Base-by-base conservation (phyloP, 2,797 vertebrate species). In the Pagetopsis macropterus region DNA sequence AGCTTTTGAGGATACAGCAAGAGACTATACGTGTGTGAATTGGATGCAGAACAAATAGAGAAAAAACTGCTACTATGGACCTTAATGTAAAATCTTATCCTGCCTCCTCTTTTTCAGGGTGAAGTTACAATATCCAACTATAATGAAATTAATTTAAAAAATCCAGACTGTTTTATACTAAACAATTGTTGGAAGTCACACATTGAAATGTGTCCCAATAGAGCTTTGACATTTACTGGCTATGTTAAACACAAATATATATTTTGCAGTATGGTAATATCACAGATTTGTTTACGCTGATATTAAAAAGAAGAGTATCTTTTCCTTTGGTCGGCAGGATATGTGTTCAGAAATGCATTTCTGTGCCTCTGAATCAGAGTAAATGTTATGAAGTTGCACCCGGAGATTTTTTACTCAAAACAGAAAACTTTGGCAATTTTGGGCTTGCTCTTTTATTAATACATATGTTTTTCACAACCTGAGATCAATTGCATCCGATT, bases 1-100 rank as follows among this genome's bases (percentile, higher is more conserved):
- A 70, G 63, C 46, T 57, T 14, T 56, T 71, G 43, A 76, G 67
- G 76, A 76, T 73, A 78, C 61, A 59, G 57, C 37, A 58, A 60
- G 50, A 62, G 23, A 71, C 48, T 61, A 65, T 63, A 60, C 71
- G 16, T 43, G 51, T 41, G 54, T 52, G 44, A 33, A 59, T 0
- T 33, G 44, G 45, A 76, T 9, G 57, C 59, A 76, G 59, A 43
- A 16, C 43, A 44, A 55, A 23, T 17, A 51, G 46, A 70, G 11
- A 9, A 19, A 71, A 64, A 31, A 43, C 14, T 46, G 31, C 23
- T 50, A 51, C 40, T n/a, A 62, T 55, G 77, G 68, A 52, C 64
- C 73, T 70, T 65, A 59, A 65, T 70, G 40, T 16, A 76, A 69
- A 65, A 84, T 77, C 27, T 61, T 33, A 43, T 54, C n/a, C 13